Base-by-base conservation (phyloP, 2,797 vertebrate genomes). In the Astyanax mexicanus region DNA sequence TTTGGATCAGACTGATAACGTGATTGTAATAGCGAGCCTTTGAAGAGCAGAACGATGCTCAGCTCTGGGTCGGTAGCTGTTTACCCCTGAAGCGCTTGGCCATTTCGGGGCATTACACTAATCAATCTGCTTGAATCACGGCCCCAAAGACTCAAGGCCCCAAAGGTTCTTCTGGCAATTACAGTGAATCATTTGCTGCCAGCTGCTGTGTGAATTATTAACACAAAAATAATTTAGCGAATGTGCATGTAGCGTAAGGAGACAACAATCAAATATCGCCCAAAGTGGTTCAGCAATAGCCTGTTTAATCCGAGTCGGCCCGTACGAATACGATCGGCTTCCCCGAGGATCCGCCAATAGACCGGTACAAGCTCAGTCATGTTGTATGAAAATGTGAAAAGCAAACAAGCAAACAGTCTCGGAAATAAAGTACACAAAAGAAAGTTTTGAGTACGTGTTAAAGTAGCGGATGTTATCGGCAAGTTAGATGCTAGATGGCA, bases 131-230 rank as follows among this genome's bases (percentile, higher is more conserved):
- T 78, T 80, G 42, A 78, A 75, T 40, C 65, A 19, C 47, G 73
- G 72, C 35, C 62, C 71, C 40, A 77, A 55, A 73, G 54, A 68
- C 72, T 67, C 37, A 13, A 6, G 11, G 47, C 66, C 75, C 68
- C 62, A 74, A 42, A 78, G 40, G 84, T 85, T 81, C 47, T 80
- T 71, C 80, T 74, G 80, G 47, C 69, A 80, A 64, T 87, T 81
- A 77, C 80, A 80, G 55, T 78, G 71, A 84, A 79, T 86, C 74
- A 74, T 66, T 82, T 75, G 57, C 82, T 77, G 0, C 44, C 71
- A 66, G 84, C 80, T 75, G 12, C 69, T 70, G n/a, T 69, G 77
- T 86, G 62, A 85, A 84, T 88, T 80, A 88, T 87, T 85, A 73
- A 87, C 80, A 62, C 35, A 73, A 69, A 62, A 61, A 58, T 68